Evolutionary conservation across 2,113 vertebrate species (phyloP).

Genomic region (Cebus imitator): DNA sequence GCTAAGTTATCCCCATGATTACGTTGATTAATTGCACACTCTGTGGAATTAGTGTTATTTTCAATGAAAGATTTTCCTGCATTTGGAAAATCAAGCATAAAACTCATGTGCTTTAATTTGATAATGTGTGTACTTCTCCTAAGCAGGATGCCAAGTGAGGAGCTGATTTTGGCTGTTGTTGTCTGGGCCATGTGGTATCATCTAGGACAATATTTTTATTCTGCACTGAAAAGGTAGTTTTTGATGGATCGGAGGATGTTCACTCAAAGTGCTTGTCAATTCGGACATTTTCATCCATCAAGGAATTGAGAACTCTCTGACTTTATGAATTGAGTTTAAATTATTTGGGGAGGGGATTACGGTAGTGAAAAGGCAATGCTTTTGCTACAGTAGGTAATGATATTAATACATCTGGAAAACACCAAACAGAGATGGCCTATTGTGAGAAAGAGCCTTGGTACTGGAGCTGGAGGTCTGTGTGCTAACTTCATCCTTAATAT

Average conservation of each 20-base stretch:
- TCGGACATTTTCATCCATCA: neutral
- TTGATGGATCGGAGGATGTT: neutral
- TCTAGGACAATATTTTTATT: neutral
- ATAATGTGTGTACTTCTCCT: neutral
- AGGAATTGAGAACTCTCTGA: neutral
- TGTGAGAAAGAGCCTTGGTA: neutral
- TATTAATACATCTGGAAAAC: neutral
- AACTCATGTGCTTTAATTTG: slow-evolving; percentile 47
- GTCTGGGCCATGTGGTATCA: neutral
- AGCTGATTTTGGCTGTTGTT: neutral
- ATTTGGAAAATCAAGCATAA: slow-evolving; percentile 54
- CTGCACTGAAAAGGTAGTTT: neutral
- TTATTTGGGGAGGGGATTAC: neutral
- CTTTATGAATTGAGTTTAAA: neutral
- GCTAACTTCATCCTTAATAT: neutral
- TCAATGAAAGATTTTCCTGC: slow-evolving; percentile 64
- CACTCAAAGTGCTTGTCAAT: neutral
- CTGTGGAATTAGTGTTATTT: slow-evolving; percentile 74
- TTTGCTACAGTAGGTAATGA: too few species aligned
- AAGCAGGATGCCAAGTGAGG: neutral
- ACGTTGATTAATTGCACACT: slow-evolving; percentile 76
- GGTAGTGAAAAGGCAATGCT: neutral
- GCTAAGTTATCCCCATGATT: slow-evolving; percentile 73
- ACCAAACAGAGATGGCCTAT: neutral
- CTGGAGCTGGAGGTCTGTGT: neutral